Evolutionary conservation across 2,797 vertebrate genomes (phyloP).

Genomic region (Etheostoma nigrum): DNA sequence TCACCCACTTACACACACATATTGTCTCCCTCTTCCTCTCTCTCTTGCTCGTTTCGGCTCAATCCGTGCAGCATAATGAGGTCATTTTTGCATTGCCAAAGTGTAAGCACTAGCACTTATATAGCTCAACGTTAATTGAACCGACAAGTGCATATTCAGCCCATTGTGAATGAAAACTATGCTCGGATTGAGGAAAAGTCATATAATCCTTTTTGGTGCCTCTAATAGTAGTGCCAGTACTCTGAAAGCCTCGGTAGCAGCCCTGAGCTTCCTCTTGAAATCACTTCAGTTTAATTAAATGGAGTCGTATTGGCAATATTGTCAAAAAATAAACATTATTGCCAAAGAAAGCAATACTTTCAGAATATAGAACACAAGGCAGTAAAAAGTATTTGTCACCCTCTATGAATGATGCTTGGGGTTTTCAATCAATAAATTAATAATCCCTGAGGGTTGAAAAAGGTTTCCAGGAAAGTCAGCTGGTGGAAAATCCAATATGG

Average conservation of each 20-base stretch:
- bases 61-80: slow-evolving; percentile 61
- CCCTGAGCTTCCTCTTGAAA: slow-evolving; percentile 43
- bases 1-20: slow-evolving; percentile 32
- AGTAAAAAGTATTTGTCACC: slow-evolving; percentile 64
- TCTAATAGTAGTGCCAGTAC: slow-evolving; percentile 32
- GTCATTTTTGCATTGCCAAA: slow-evolving; percentile 70
- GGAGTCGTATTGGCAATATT: slow-evolving; percentile 38
- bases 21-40: slow-evolving; percentile 2
- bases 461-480: slow-evolving; percentile 70
- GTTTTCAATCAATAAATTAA: slow-evolving; percentile 68
- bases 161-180: slow-evolving; percentile 55
- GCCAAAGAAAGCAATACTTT: slow-evolving; percentile 25
- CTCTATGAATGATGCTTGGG: slow-evolving; percentile 67
- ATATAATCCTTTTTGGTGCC: slow-evolving; percentile 42
- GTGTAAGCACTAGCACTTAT: slow-evolving; percentile 69
- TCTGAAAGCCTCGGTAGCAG: slow-evolving; percentile 18
- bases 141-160: slow-evolving; percentile 70
- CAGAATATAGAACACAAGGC: slow-evolving; percentile 40
- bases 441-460: slow-evolving; percentile 57
- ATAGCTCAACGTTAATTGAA: slow-evolving; percentile 73
- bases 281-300: slow-evolving; percentile 53
- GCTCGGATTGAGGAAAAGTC: slow-evolving; percentile 23
- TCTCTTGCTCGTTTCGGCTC: slow-evolving; percentile 49
- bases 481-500: slow-evolving; percentile 74
- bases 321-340: slow-evolving; percentile 46